phyloP scores from a whole-genome alignment of 2,797 vertebrate genomes.

The Myotis myotis region DNA sequence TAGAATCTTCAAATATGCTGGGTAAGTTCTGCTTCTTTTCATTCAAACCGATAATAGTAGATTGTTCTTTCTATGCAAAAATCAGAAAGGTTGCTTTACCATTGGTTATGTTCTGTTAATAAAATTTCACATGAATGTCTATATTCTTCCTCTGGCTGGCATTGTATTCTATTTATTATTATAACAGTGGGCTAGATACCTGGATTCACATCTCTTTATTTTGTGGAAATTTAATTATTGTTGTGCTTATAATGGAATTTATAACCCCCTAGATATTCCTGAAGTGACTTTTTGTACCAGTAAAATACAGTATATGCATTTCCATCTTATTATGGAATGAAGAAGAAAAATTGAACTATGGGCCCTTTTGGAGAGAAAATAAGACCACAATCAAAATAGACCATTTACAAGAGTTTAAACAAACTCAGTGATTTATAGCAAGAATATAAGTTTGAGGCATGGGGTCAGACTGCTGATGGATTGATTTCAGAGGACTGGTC shows the following conservation, averaged over 20 bases:
- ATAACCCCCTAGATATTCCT: slow-evolving; percentile 32
- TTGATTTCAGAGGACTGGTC: slow-evolving; percentile 37
- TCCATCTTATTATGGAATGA: slow-evolving; percentile 38
- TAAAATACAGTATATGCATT: slow-evolving; percentile 33
- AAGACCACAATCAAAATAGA: slow-evolving; percentile 40
- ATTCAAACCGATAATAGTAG: not conserved
- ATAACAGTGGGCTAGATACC: not conserved
- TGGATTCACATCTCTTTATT: not conserved
- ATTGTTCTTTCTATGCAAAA: slow-evolving; percentile 49
- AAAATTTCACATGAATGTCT: not conserved
- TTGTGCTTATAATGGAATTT: slow-evolving; percentile 27
- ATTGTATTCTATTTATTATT: slow-evolving; percentile 10
- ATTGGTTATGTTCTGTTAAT: slow-evolving; percentile 14
- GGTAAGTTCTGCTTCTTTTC: slow-evolving; percentile 84
- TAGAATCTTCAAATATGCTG: slow-evolving; percentile 98
- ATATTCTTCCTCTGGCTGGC: not conserved
- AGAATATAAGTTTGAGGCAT: not conserved
- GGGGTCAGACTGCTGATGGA: slow-evolving; percentile 20
- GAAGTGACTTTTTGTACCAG: slow-evolving; percentile 53
- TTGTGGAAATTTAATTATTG: slow-evolving; percentile 23
- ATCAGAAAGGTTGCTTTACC: not conserved
- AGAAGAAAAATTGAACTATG: slow-evolving; percentile 1
- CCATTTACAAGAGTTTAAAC: slow-evolving; percentile 42
- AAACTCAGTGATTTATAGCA: slow-evolving; percentile 8
- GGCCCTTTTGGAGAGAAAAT: slow-evolving; percentile 5